A percentile compares a stretch with the other conserved stretches of the same genome.
Evolutionary conservation across 2,113 vertebrate genomes (phyloP).

Genomic region (Myrmecophaga tridactyla): DNA sequence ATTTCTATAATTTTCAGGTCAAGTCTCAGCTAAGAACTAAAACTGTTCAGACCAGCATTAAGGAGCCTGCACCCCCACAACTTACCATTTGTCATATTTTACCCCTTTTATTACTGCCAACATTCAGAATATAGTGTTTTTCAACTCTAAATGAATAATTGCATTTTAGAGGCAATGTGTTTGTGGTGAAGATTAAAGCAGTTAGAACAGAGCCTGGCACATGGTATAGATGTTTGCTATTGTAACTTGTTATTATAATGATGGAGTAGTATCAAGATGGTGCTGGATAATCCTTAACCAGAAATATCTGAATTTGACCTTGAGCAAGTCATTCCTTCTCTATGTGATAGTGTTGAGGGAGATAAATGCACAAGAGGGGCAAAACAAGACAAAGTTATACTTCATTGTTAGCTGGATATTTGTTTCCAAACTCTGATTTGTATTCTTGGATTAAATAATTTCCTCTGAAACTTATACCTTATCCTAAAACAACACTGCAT

Average conservation of each 20-base stretch:
- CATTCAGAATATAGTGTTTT: neutral
- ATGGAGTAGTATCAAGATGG: neutral
- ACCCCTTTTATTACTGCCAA: neutral
- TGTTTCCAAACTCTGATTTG: neutral
- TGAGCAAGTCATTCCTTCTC: neutral
- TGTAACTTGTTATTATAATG: neutral
- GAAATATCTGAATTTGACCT: neutral
- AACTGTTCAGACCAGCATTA: neutral
- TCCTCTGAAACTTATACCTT: no score
- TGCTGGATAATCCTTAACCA: neutral
- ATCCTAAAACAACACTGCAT: no score
- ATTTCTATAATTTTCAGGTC: slow-evolving; percentile 21
- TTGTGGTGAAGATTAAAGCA: neutral
- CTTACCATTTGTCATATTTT: slow-evolving; percentile 1
- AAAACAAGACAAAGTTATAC: neutral
- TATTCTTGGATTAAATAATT: no score
- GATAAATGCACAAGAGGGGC: neutral
- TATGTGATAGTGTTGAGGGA: neutral
- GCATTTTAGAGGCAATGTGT: neutral
- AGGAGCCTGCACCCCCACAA: neutral
- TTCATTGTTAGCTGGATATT: neutral
- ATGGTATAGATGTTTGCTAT: neutral
- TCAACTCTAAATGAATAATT: neutral
- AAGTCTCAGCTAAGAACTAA: neutral
- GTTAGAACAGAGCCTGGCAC: neutral